These are phyloP conservation scores for Anthoscopus minutus DNA, from an alignment of 2,113 vertebrate genomes.

Conservation along the genomic window DNA sequence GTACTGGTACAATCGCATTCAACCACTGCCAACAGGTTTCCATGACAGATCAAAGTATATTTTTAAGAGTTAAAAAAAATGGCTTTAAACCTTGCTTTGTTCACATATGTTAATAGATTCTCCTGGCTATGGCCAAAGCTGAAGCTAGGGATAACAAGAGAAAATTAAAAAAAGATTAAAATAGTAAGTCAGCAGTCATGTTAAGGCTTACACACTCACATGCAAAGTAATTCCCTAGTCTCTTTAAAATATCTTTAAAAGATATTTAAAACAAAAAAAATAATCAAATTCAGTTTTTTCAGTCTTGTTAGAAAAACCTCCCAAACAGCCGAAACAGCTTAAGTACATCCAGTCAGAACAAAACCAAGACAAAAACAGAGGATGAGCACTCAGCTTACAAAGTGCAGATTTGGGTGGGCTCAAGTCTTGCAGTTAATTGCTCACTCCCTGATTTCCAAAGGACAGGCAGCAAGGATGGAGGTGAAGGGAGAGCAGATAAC, in stretches of 20 bases:
- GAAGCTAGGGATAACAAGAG: neutral
- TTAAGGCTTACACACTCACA: neutral
- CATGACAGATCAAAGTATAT: neutral
- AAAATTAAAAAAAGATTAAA: neutral
- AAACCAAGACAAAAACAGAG: neutral
- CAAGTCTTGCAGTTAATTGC: neutral
- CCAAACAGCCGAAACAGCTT: neutral
- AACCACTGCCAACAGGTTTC: neutral
- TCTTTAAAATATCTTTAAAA: no score
- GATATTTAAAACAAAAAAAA: neutral
- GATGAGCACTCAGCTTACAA: neutral
- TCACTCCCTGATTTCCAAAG: neutral
- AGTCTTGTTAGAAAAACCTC: neutral
- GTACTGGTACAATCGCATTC: neutral
- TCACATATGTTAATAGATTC: neutral
- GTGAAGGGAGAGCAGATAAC: neutral
- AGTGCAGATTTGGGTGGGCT: neutral
- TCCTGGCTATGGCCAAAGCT: neutral
- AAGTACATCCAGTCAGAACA: neutral
- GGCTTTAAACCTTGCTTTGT: neutral
- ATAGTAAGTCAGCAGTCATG: neutral
- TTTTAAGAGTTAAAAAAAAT: neutral
- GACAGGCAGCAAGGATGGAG: neutral
- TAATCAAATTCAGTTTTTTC: neutral
- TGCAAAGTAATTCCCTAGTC: neutral